Percentiles rank a stretch among this genome's conserved stretches.
phyloP scores from a whole-genome alignment of 2,113 vertebrate species.

The Hippotragus niger region DNA sequence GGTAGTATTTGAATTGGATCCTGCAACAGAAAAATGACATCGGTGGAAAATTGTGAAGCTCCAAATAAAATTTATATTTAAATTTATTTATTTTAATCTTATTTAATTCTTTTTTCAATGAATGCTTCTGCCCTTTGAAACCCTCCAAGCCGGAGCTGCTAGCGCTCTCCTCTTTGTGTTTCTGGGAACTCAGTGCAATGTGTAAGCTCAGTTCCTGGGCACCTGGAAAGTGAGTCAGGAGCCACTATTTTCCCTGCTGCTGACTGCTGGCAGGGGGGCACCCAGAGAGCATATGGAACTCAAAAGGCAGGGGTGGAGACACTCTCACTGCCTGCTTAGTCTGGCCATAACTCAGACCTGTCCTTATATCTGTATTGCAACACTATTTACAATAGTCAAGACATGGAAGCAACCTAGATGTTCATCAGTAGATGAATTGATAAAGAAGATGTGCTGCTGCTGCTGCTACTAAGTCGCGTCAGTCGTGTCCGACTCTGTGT shows the following conservation, averaged over 20 bases:
- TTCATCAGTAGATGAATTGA: not conserved
- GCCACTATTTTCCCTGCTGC: not conserved
- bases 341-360: not conserved
- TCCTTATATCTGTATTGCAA: not conserved
- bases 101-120: not conserved
- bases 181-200: not conserved
- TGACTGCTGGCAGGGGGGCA: not conserved
- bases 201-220: not conserved
- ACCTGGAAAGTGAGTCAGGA: not conserved
- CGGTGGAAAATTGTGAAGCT: not conserved
- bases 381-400: not conserved
- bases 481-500: fast-evolving
- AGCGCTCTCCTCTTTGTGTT: not conserved
- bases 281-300: not conserved
- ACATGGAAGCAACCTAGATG: not conserved
- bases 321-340: not conserved
- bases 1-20: not conserved
- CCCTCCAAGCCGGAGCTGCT: not conserved
- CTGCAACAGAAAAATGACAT: not conserved
- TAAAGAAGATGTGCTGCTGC: not conserved
- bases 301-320: not conserved
- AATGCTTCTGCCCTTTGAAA: not conserved
- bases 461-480: no score
- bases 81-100: not conserved
- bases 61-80: not conserved